Percentiles rank a stretch among this genome's conserved stretches.
Evolutionary conservation across 2,888 invertebrate species (phyloP).

Genomic region (Phoenoteleia sp.): DNA sequence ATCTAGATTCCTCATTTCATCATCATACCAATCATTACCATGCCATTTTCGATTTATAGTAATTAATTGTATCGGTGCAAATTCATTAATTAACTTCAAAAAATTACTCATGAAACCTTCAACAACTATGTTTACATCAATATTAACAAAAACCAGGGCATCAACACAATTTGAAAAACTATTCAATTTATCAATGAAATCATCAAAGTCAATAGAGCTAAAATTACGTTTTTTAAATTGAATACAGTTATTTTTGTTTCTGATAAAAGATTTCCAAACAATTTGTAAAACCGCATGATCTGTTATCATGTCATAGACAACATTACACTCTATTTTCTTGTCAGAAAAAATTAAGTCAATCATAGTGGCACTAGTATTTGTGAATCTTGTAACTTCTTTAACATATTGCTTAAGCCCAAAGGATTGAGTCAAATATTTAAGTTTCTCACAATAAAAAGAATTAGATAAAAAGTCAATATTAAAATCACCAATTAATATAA

Average conservation of each 20-base stretch:
- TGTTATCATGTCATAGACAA: not conserved
- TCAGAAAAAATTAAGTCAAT: constrained; percentile 1
- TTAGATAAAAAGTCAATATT: no score
- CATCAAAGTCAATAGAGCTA: not conserved
- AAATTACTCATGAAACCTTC: not conserved
- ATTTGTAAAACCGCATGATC: constrained; percentile 5
- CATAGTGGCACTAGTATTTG: constrained; percentile 2
- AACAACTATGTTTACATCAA: not conserved
- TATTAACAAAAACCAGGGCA: no score
- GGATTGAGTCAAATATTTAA: not conserved
- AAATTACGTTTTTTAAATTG: not conserved
- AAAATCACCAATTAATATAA: not conserved
- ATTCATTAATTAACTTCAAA: not conserved
- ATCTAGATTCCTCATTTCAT: not conserved
- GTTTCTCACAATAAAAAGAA: constrained; percentile 7
- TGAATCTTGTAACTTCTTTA: not conserved
- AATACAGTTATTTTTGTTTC: not conserved
- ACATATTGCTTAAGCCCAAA: constrained; percentile 1
- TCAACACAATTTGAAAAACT: not conserved
- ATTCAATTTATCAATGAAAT: not conserved
- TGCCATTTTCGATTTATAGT: not conserved
- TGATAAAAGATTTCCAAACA: not conserved
- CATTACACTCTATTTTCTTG: not conserved
- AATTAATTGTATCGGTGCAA: not conserved
- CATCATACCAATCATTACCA: constrained; percentile 12